A percentile compares a stretch with the other conserved stretches of the same genome.
phyloP scores from a whole-genome alignment of 2,797 vertebrate species.

The Emys orbicularis region DNA sequence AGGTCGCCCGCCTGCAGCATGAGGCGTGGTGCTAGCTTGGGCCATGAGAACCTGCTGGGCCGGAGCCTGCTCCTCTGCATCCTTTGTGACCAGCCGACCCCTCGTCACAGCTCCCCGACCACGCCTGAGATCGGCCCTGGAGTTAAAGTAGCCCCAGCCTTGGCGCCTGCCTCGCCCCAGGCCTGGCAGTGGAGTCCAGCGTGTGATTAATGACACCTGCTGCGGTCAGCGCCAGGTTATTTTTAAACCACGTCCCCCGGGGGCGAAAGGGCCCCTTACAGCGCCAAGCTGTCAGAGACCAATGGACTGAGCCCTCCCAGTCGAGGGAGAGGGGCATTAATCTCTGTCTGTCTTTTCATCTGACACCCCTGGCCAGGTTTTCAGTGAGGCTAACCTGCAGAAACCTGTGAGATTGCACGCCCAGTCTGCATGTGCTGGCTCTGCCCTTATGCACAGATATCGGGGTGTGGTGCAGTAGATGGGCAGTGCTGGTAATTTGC shows the following conservation, averaged over 20 bases:
- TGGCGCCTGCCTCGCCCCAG: background rate
- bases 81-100: background rate
- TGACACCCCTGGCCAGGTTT: background rate
- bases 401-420: background rate
- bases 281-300: background rate
- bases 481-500: background rate
- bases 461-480: background rate
- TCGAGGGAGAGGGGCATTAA: background rate
- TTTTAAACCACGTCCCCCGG: constrained; percentile 49
- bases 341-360: background rate
- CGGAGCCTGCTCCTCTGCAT: background rate
- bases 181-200: background rate
- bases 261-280: constrained; percentile 44
- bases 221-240: constrained; percentile 41
- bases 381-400: too few relatives aligned
- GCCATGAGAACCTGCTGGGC: background rate
- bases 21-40: background rate
- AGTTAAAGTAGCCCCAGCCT: background rate
- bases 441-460: background rate
- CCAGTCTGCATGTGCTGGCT: background rate
- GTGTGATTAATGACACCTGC: constrained; percentile 27
- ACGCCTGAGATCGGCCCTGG: background rate
- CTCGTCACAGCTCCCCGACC: background rate
- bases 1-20: background rate
- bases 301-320: background rate